Percentiles rank a stretch among this genome's conserved stretches.
Conservation (phyloP, 23 tunicate genomes). For the Phallusia fumigata region DNA sequence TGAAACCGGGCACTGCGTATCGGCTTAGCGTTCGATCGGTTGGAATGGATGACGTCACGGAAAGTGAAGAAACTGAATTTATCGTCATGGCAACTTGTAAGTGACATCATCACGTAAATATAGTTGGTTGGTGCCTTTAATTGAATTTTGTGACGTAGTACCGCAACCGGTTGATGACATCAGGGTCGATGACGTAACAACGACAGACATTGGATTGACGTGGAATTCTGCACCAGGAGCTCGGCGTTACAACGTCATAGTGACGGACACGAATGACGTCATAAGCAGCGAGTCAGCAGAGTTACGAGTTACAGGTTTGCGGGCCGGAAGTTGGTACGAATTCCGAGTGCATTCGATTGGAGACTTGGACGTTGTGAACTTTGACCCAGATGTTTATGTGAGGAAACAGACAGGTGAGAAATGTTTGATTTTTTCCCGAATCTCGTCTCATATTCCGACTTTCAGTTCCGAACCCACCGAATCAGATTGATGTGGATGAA, state of each 20-base stretch:
- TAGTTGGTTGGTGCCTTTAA: background rate
- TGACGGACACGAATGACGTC: background rate
- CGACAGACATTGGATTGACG: conserved; percentile 22
- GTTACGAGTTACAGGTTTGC: conserved; percentile 15
- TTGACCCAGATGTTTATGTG: background rate
- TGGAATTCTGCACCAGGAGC: conserved; percentile 53
- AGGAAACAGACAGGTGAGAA: conserved; percentile 26
- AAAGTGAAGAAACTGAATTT: conserved; percentile 14
- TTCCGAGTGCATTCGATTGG: conserved; percentile 44
- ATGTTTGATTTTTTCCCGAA: conserved; percentile 4
- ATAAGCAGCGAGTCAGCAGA: background rate
- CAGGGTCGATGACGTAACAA: conserved; percentile 18
- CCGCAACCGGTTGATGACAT: conserved; percentile 45
- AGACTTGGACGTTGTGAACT: background rate
- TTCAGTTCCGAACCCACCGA: conserved; percentile 61
- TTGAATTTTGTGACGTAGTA: conserved; percentile 19
- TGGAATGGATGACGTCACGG: conserved; percentile 33
- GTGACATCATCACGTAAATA: background rate
- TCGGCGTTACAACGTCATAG: conserved; percentile 10
- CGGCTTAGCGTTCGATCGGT: conserved; percentile 22
- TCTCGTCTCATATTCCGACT: background rate
- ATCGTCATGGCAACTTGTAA: conserved; percentile 26
- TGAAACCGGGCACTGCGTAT: conserved; percentile 52
- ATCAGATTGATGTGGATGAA: conserved; percentile 31
- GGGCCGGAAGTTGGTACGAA: conserved; percentile 45